Evolutionary conservation across 2,797 vertebrate species (phyloP), one percentile per base, ranked within the genome.

Genomic region (Xiphophorus birchmanni): DNA sequence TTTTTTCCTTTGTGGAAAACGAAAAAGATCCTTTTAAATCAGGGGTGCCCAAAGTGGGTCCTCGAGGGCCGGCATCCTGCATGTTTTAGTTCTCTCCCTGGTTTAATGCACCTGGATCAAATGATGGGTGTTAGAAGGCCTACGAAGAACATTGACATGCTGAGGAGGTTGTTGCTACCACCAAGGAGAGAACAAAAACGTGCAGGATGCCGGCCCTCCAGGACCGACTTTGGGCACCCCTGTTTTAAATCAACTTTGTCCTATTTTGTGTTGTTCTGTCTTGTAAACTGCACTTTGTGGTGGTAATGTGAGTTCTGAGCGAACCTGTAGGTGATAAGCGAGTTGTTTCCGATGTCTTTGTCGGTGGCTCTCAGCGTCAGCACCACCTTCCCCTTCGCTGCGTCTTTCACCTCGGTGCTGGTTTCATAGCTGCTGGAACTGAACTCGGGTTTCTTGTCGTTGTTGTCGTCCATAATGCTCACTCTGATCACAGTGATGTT

Each of bases 271-370:
- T 2, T 63, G 15, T 0, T 35, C 5, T 17, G 32, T 2, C 15
- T 5, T 32, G 29, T 17, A 35, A 63, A 17, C 12, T 63, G 5
- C 29, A 63, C 12, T 35, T 63, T 35, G 29, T 35, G 29, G 5
- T 17, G 2, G 2, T 7, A 35, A 63, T 32, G 58, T 1, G 58
- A 40, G 23, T 35, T 3, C 6, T 52, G 40, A 44, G n/a, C 80
- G 47, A 84, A 96, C 96, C 96, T 97, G 94, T 96, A 97, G 0
- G 82, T 86, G 90, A 96, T 86, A 56, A 92, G n/a, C 0, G 96
- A 83, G 54, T 97, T 97, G 79, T 88, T 76, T 21, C 95, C 95
- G 0, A 8, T 0, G 5, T 97, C 96, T 5, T 29, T 72, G 89
- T 97, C 96, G 0, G 86, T 89, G 76, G 96, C 96, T 8, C 82